Conservation (phyloP, 2,888 invertebrate species). For the Rhodophaea formosa region DNA sequence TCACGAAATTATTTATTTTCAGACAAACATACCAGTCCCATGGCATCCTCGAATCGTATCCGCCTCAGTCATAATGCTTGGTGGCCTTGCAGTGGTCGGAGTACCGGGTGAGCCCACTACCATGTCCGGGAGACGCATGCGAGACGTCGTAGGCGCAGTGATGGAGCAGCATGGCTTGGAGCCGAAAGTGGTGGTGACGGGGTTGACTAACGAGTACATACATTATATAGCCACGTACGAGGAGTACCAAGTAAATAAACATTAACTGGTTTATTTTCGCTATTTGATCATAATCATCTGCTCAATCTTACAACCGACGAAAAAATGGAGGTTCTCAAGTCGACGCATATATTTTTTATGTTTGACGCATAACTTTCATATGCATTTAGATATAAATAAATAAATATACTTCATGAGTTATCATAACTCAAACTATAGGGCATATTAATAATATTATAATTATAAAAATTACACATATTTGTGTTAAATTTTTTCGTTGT, state of each 20-base stretch:
- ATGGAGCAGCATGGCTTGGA: slow-evolving; percentile 58
- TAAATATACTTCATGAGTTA: too few species aligned
- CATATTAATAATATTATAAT: too few species aligned
- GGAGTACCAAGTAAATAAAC: slow-evolving; percentile 85
- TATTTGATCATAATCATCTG: too few species aligned
- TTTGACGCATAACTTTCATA: too few species aligned
- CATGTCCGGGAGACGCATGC: slow-evolving; percentile 89
- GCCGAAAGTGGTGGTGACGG: slow-evolving; percentile 85
- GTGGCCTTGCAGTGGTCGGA: slow-evolving; percentile 84
- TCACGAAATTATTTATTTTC: slow-evolving; percentile 16
- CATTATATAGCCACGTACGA: slow-evolving; percentile 91
- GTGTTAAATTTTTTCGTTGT: too few species aligned
- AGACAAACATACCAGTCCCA: slow-evolving; percentile 83
- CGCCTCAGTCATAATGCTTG: slow-evolving; percentile 86
- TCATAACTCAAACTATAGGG: too few species aligned
- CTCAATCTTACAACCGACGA: too few species aligned
- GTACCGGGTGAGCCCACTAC: slow-evolving; percentile 94
- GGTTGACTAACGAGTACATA: slow-evolving; percentile 90
- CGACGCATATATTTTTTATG: too few species aligned
- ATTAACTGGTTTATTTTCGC: not conserved
- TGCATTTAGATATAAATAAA: too few species aligned
- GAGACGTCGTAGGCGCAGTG: slow-evolving; percentile 59
- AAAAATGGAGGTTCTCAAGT: too few species aligned
- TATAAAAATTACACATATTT: too few species aligned
- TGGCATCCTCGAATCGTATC: slow-evolving; percentile 91